These are phyloP conservation scores for Parascotia fuliginaria DNA, from an alignment of 2,888 invertebrate genomes.

Conservation along the genomic window DNA sequence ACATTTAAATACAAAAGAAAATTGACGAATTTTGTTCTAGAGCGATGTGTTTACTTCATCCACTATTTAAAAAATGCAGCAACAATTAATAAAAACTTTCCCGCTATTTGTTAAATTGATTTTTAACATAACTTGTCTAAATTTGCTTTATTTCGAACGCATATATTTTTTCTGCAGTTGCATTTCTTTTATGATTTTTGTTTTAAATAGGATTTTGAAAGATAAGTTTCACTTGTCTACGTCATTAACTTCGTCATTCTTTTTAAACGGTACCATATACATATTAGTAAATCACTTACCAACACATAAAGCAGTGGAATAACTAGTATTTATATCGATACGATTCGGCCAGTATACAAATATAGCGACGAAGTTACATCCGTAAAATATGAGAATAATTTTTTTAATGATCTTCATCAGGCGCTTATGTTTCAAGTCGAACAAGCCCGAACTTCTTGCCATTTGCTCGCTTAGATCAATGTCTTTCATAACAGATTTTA, in stretches of 20 bases:
- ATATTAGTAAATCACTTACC: constrained; percentile 54
- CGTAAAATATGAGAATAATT: constrained; percentile 60
- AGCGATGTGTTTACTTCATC: not conserved
- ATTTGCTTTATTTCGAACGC: too few species aligned
- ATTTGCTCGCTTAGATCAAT: constrained; percentile 52
- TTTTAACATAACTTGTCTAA: too few species aligned
- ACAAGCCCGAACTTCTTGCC: constrained; percentile 35
- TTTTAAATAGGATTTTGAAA: too few species aligned
- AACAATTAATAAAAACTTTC: too few species aligned
- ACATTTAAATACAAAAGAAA: not conserved
- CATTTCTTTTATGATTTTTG: too few species aligned
- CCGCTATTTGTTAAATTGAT: too few species aligned
- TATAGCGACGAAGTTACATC: constrained; percentile 49
- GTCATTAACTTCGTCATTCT: too few species aligned
- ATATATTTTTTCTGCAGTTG: too few species aligned
- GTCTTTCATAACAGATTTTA: constrained; percentile 47
- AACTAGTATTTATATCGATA: constrained; percentile 51
- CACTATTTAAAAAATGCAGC: too few species aligned
- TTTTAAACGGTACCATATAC: too few species aligned
- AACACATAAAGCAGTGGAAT: constrained; percentile 66
- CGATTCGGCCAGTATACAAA: constrained; percentile 64
- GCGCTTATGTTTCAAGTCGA: constrained; percentile 50
- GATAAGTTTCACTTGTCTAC: too few species aligned
- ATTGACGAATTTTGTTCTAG: not conserved
- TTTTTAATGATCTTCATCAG: constrained; percentile 56